A percentile compares a stretch with the other conserved stretches of the same genome.
These are phyloP conservation scores for Scomber scombrus DNA, from an alignment of 2,113 vertebrate genomes.

Conservation along the genomic window DNA sequence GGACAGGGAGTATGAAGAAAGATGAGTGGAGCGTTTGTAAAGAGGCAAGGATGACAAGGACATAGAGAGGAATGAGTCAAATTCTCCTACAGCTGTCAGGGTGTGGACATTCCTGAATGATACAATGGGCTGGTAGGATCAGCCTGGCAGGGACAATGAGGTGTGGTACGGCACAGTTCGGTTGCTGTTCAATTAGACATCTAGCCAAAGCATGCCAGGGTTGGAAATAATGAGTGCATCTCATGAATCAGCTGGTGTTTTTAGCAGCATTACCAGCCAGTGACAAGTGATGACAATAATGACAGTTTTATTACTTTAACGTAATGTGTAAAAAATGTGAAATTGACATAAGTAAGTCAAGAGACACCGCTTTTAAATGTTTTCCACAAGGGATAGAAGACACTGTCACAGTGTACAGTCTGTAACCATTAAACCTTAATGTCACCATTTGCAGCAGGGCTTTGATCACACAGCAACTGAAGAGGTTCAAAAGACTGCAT, in stretches of 20 bases:
- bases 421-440: slow-evolving; percentile 25
- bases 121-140: slow-evolving; percentile 57
- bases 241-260: slow-evolving; percentile 40
- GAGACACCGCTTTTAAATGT: slow-evolving; percentile 7
- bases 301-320: neutral
- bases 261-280: slow-evolving; percentile 19
- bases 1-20: slow-evolving; percentile 12
- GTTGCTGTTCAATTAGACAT: slow-evolving; percentile 46
- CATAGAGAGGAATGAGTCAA: slow-evolving; percentile 64
- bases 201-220: slow-evolving; percentile 35
- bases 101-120: slow-evolving; percentile 71
- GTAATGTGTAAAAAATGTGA: neutral
- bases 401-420: neutral
- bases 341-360: neutral
- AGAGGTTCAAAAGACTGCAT: slow-evolving; percentile 15
- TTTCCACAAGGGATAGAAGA: slow-evolving; percentile 13
- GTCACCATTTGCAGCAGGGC: neutral
- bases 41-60: slow-evolving; percentile 50
- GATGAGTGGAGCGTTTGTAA: slow-evolving; percentile 38
- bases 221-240: slow-evolving; percentile 48
- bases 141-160: slow-evolving; percentile 35
- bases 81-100: slow-evolving; percentile 76
- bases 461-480: slow-evolving; percentile 33
- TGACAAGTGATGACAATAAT: slow-evolving; percentile 16
- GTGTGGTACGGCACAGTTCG: slow-evolving; percentile 7